Evolutionary conservation across 2,113 vertebrate genomes (phyloP).

Genomic region (Lampris megalopsis): DNA sequence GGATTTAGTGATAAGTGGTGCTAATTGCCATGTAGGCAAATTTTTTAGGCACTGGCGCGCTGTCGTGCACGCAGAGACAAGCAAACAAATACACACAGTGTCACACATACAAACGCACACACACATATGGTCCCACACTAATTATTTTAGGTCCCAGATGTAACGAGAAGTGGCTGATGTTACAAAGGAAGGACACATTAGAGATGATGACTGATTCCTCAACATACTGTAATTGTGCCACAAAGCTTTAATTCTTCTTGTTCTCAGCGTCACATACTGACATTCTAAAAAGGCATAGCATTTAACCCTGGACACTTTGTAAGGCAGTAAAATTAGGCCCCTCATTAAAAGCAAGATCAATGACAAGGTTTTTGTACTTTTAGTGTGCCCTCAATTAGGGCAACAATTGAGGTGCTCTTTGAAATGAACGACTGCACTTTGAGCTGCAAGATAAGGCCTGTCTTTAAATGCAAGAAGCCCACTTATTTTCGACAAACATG

Average conservation of each 20-base stretch:
- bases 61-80: slow-evolving; percentile 20
- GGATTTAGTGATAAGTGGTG: slow-evolving; percentile 68
- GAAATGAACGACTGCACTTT: slow-evolving; percentile 61
- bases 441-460: slow-evolving; percentile 25
- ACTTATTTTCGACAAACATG: slow-evolving; percentile 26
- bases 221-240: slow-evolving; percentile 53
- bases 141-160: slow-evolving; percentile 69
- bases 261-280: slow-evolving; percentile 55
- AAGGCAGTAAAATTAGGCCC: slow-evolving; percentile 71
- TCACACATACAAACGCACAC: slow-evolving; percentile 18
- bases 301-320: slow-evolving; percentile 71
- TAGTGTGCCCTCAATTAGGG: slow-evolving; percentile 62
- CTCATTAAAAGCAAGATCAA: slow-evolving; percentile 80
- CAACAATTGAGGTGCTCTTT: slow-evolving; percentile 65
- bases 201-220: slow-evolving; percentile 65
- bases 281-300: slow-evolving; percentile 49
- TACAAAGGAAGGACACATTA: slow-evolving; percentile 64
- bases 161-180: slow-evolving; percentile 47
- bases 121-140: slow-evolving; percentile 32
- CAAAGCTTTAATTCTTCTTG: slow-evolving; percentile 67
- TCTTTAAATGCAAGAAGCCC: slow-evolving; percentile 42
- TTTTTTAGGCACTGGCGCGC: slow-evolving; percentile 28
- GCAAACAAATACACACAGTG: slow-evolving; percentile 25
- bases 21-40: slow-evolving; percentile 65
- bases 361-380: slow-evolving; percentile 58